Base-by-base conservation (phyloP, 2,888 invertebrate species). In the Leucoptera coffeella region DNA sequence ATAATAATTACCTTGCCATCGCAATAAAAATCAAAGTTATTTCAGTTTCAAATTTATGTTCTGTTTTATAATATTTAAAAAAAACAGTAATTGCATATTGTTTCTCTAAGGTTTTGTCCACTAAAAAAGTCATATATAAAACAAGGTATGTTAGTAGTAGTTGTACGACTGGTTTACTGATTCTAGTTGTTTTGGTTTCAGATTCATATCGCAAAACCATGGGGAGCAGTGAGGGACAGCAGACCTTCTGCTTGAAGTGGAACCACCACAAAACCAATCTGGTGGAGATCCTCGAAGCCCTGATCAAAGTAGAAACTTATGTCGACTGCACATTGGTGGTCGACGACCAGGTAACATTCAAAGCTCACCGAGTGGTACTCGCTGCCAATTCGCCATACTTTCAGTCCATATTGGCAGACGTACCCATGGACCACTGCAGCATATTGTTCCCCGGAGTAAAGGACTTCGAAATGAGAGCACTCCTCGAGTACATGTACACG, bases 401-500 rank as follows among this genome's bases (percentile, higher is more conserved):
- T 47, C 81, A 82, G 48, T 72, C 78, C 15, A 77, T 84, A 35
- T 60, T 84, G 32, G 77, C 77, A 30, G 78, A 78, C 36, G 75
- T 78, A 29, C 74, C 77, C 1, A 78, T 77, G 74, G 78, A 78
- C 42, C 78, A 78, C 45, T 78, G 78, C 50, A 78, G 77, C 47
- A 78, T 78, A 36, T 64, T 78, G 13, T 72, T 78, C 41, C 78
- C 78, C 5, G 78, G 78, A 2, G 88, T 93, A 1, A 83, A 83
- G 40, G 84, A 83, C 39, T 74, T 77, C 24, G 91, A 91, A 51
- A 87, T 93, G 71, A 83, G 86, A 36, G 88, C 90, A 1, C 80
- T 93, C 9, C 69, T 93, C 12, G 89, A 92, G 45, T 93, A 90
- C 53, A 92, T 93, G 89, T 93, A 93, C 54, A 80, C 85, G 15